Percentiles rank a stretch among this genome's conserved stretches.
These are phyloP conservation scores for Melinopterus prodromus DNA, from an alignment of 2,888 invertebrate genomes.

Conservation along the genomic window DNA sequence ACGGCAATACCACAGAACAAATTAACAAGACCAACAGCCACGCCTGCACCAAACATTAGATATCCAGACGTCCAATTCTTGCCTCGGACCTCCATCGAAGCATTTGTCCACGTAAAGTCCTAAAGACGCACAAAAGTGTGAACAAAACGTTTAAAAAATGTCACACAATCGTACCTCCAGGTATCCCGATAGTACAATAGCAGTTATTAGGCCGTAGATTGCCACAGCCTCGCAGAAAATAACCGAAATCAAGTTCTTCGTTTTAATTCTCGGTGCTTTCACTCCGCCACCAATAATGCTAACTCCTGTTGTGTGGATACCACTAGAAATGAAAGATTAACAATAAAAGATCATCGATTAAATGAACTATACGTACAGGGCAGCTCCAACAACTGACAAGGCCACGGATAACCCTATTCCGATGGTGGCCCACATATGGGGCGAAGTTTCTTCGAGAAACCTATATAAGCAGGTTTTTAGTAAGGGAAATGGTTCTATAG, in stretches of 20 bases:
- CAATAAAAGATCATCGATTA: not conserved
- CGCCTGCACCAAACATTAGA: constrained; percentile 94
- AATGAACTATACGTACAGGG: constrained; percentile 69
- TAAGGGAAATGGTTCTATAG: not conserved
- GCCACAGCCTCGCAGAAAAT: constrained; percentile 99
- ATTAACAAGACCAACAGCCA: constrained; percentile 95
- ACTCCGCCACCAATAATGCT: constrained; percentile 98
- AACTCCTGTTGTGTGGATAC: constrained; percentile 96
- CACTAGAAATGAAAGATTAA: constrained; percentile 63
- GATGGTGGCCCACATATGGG: constrained; percentile 95
- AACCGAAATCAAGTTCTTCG: constrained; percentile 98
- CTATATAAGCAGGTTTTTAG: constrained; percentile 53
- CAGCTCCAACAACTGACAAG: constrained; percentile 96
- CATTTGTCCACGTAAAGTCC: constrained; percentile 63
- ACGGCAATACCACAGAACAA: constrained; percentile 96
- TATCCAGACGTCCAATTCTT: constrained; percentile 89
- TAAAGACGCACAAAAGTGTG: constrained; percentile 43
- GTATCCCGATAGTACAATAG: constrained; percentile 93
- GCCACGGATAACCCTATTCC: constrained; percentile 95
- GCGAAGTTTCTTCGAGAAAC: constrained; percentile 89
- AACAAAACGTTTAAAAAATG: not conserved
- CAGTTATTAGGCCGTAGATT: constrained; percentile 98
- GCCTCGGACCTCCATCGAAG: constrained; percentile 58
- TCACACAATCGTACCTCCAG: constrained; percentile 64
- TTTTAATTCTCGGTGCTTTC: constrained; percentile 98